Evolutionary conservation across 2,888 invertebrate species (phyloP), one percentile per base, ranked within the genome.

Genomic region (Adela reaumurella): DNA sequence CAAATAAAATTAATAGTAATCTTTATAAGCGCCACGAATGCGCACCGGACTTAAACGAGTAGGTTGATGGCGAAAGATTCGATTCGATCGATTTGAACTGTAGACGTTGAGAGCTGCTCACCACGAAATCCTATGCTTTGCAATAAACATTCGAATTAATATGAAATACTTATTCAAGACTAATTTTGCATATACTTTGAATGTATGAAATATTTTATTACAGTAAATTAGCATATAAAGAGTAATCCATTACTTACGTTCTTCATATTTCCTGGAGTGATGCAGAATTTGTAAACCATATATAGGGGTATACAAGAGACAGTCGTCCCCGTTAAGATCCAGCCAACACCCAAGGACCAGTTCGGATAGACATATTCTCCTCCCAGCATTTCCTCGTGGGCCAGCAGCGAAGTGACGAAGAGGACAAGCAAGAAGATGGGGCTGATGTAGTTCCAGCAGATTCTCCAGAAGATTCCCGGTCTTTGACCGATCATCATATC

Each of bases 381-480:
- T 20, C 86, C 85, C 54, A 92, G 72, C 85, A 93, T 87, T 51
- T 92, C 90, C 63, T 90, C 85, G 63, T 93, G 91, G 8, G 88
- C 86, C 60, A 90, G 68, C 53, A 94, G 79, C 0, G 92, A 92
- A 70, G 90, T 90, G 51, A 92, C 84, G 70, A 94, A 94, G 52
- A 95, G 88, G 14, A 85, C 93, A 67, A 92, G 76, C 58, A 93
- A 83, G 70, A 93, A 92, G 28, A 90, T 82, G 0, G 94, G 94
- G 62, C 92, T 78, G 57, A 92, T 90, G 62, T 88, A 92, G 46
- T 88, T 87, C 94, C 94, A 94, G 65, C 92, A 89, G 50, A 89
- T 80, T 43, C 88, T 79, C 91, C 93, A 93, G 72, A 90, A 90
- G 55, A 86, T 66, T 0, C 88, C 89, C 0, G 93, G 92, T 49